These are phyloP conservation scores for Spizella passerina DNA, from an alignment of 2,797 vertebrate genomes.

Conservation along the genomic window DNA sequence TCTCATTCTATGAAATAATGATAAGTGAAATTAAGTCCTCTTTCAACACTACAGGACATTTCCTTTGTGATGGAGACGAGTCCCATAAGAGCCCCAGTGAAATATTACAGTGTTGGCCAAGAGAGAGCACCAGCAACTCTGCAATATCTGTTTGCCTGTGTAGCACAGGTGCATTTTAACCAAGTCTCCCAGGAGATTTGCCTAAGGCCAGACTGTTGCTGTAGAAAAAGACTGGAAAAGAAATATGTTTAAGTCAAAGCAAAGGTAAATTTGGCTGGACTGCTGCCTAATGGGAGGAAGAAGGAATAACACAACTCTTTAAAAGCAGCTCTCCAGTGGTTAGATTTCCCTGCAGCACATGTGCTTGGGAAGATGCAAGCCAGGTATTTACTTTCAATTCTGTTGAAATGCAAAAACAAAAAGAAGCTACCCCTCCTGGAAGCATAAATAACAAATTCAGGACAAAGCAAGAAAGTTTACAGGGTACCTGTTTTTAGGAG, in stretches of 20 bases:
- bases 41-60: constrained; percentile 32
- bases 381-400: background rate
- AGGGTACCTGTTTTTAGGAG: background rate
- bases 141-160: background rate
- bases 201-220: constrained; percentile 17
- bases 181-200: background rate
- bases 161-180: constrained; percentile 42
- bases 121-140: background rate
- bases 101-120: background rate
- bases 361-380: background rate
- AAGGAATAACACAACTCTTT: background rate
- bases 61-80: constrained; percentile 22
- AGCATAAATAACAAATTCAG: background rate
- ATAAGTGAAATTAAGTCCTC: constrained; percentile 56
- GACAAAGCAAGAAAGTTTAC: background rate
- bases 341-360: background rate
- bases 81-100: background rate
- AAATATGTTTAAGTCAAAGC: constrained; percentile 29
- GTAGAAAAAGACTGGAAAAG: background rate
- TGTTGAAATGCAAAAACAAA: background rate
- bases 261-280: constrained; percentile 39
- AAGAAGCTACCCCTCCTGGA: background rate
- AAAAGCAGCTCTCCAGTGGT: background rate
- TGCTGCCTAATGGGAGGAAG: constrained; percentile 31
- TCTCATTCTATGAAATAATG: constrained; percentile 39